Conservation (phyloP, 2,113 vertebrate genomes). For the Okapia johnstoni region DNA sequence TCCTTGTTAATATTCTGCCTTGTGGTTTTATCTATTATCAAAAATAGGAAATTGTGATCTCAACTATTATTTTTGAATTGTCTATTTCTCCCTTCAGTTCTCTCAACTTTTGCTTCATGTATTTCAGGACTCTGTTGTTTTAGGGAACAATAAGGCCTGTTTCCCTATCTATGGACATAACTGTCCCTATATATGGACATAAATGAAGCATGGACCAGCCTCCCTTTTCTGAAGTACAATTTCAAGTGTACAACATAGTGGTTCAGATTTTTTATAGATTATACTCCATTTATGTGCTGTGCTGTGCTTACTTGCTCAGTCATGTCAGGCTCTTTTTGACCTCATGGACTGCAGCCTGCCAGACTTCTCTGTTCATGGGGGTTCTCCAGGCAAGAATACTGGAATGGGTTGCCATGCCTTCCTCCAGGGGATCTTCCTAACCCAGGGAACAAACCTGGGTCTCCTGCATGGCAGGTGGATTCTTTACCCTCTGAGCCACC, state of each 20-base stretch:
- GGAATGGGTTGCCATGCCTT: not conserved
- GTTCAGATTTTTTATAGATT: not conserved
- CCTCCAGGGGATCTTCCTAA: not conserved
- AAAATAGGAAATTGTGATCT: not conserved
- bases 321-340: not conserved
- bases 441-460: fast-evolving
- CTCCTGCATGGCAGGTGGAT: not conserved
- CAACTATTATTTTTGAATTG: not conserved
- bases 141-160: not conserved
- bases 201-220: not conserved
- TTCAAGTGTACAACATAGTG: not conserved
- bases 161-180: not conserved
- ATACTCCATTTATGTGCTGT: not conserved
- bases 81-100: not conserved
- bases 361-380: not conserved
- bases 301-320: not conserved
- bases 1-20: not conserved
- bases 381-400: not conserved
- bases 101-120: not conserved
- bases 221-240: not conserved
- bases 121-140: not conserved
- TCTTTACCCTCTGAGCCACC: not conserved
- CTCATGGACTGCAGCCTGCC: not conserved
- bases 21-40: not conserved
- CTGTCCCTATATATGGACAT: not conserved